Conservation (phyloP, 2,888 invertebrate genomes). For the Alloscopus bannaensis region DNA sequence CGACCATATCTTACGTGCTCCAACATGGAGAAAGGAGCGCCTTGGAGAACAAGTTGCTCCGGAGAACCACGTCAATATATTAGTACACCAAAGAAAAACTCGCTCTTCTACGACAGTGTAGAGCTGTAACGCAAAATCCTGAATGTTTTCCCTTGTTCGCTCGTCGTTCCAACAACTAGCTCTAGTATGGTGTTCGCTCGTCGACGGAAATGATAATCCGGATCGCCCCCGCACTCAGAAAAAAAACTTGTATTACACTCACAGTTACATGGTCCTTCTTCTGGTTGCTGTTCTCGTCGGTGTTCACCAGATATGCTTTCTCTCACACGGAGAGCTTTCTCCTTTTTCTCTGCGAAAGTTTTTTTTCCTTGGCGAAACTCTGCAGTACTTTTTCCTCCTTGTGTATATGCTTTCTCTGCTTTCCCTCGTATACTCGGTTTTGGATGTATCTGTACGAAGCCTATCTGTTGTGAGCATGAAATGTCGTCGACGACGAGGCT, state of each 20-base stretch:
- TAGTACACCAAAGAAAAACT: background rate
- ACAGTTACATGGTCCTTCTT: background rate
- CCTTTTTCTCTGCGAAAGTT: background rate
- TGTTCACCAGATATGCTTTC: background rate
- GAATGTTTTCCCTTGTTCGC: slow-evolving; percentile 2
- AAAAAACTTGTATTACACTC: slow-evolving; percentile 26
- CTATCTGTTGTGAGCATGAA: too few relatives aligned
- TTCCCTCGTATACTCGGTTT: background rate
- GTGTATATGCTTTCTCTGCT: background rate
- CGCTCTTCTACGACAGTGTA: too few relatives aligned
- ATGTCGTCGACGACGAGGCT: too few relatives aligned
- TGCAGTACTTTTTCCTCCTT: background rate
- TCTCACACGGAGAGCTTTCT: background rate
- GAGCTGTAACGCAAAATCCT: too few relatives aligned
- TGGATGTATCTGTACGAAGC: too few relatives aligned
- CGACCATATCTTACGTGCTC: too few relatives aligned
- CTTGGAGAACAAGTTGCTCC: too few relatives aligned
- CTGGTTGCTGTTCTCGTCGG: background rate
- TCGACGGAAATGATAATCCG: slow-evolving; percentile 67
- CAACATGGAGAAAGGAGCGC: too few relatives aligned
- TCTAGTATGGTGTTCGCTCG: slow-evolving; percentile 47
- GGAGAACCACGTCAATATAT: too few relatives aligned
- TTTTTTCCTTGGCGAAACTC: background rate
- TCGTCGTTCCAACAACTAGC: slow-evolving; percentile 32
- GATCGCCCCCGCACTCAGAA: slow-evolving; percentile 66